A percentile compares a stretch with the other conserved stretches of the same genome.
These are phyloP conservation scores for Microplitis demolitor DNA, from an alignment of 1,140 invertebrate species.

Conservation along the genomic window DNA sequence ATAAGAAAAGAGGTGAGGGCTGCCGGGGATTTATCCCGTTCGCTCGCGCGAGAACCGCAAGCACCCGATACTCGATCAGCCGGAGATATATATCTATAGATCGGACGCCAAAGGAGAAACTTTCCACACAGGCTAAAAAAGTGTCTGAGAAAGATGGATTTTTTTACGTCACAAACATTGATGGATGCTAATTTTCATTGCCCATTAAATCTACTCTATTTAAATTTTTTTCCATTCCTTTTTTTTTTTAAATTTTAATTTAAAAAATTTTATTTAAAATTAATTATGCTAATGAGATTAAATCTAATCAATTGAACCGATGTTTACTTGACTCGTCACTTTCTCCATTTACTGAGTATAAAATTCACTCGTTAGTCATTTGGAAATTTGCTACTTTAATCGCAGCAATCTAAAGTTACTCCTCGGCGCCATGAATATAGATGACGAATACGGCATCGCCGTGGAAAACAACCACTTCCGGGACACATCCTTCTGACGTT, in stretches of 20 bases:
- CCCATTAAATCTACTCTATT: too few relatives aligned
- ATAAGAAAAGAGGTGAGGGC: neutral
- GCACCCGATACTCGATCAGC: slow-evolving; percentile 38
- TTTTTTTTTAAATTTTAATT: too few relatives aligned
- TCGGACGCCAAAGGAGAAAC: slow-evolving; percentile 20
- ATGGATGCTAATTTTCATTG: too few relatives aligned
- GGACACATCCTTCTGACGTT: slow-evolving; percentile 13
- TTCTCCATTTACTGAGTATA: slow-evolving; percentile 3
- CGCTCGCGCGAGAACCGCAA: slow-evolving; percentile 38
- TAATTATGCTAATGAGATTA: slow-evolving; percentile 8
- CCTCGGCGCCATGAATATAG: slow-evolving; percentile 31
- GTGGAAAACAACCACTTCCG: slow-evolving; percentile 23
- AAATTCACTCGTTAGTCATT: slow-evolving; percentile 32
- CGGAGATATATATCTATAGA: slow-evolving; percentile 26
- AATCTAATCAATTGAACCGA: slow-evolving; percentile 11
- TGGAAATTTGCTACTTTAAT: slow-evolving; percentile 35
- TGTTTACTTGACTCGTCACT: slow-evolving; percentile 22
- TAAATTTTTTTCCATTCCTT: too few relatives aligned
- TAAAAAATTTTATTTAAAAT: neutral
- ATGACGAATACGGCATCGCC: slow-evolving; percentile 29
- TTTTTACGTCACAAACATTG: neutral
- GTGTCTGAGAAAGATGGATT: slow-evolving; percentile 26
- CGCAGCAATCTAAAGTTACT: slow-evolving; percentile 35
- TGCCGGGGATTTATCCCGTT: slow-evolving; percentile 31
- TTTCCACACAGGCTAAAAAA: neutral